These are phyloP conservation scores for Pteropus alecto DNA, from an alignment of 2,113 vertebrate genomes.

Conservation along the genomic window DNA sequence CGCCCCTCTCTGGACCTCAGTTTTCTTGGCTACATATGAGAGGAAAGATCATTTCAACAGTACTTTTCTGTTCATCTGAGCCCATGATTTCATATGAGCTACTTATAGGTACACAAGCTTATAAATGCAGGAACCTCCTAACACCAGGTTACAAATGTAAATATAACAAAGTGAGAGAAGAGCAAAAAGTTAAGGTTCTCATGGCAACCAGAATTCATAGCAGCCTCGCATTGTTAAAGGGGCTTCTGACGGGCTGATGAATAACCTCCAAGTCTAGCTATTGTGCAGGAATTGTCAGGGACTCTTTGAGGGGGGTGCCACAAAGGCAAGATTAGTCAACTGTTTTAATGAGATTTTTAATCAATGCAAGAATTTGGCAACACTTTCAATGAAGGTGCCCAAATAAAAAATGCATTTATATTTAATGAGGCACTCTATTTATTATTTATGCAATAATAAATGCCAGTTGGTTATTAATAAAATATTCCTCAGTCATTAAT, in stretches of 20 bases:
- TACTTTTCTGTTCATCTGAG: neutral
- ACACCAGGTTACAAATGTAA: neutral
- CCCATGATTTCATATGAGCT: neutral
- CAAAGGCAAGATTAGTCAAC: slow-evolving; percentile 48
- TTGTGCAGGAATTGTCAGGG: neutral
- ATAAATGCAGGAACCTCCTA: neutral
- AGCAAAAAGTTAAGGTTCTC: slow-evolving; percentile 56
- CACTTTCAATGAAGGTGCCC: slow-evolving; percentile 64
- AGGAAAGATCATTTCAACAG: neutral
- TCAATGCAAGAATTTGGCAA: slow-evolving; percentile 64
- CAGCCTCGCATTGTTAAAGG: neutral
- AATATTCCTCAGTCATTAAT: slow-evolving; percentile 76
- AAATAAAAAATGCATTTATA: slow-evolving; percentile 67
- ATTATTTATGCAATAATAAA: slow-evolving; percentile 78
- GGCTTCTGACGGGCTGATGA: slow-evolving; percentile 37
- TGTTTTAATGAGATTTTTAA: slow-evolving; percentile 72
- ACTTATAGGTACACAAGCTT: neutral
- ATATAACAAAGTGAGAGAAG: neutral
- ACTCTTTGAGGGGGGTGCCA: neutral
- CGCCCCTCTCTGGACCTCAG: neutral
- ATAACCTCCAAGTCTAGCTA: slow-evolving; percentile 38
- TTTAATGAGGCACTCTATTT: slow-evolving; percentile 75
- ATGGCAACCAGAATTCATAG: slow-evolving; percentile 48
- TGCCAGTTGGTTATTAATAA: slow-evolving; percentile 66
- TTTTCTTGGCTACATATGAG: neutral